phyloP scores from a whole-genome alignment of 2,797 vertebrate genomes.

The Xenops minutus region DNA sequence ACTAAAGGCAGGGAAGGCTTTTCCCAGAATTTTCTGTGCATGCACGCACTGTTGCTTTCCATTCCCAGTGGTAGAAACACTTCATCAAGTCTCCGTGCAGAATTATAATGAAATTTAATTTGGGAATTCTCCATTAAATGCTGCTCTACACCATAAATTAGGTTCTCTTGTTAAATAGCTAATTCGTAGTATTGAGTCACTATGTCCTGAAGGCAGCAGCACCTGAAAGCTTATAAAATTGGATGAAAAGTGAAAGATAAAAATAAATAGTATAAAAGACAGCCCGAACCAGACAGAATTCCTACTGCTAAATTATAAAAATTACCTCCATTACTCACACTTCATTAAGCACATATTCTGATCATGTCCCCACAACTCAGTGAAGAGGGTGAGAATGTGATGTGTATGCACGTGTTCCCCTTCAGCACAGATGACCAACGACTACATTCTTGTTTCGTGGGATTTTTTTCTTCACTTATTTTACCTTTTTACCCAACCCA shows the following conservation, averaged over 20 bases:
- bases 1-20: neutral
- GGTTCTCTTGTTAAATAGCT: conserved; percentile 44
- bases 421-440: neutral
- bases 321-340: conserved; percentile 15
- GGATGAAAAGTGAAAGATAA: conserved; percentile 5
- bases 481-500: accelerated
- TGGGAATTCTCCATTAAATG: conserved; percentile 56
- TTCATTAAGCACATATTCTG: neutral
- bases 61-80: conserved; percentile 7
- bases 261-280: conserved; percentile 23
- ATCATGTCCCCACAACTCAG: neutral
- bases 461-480: neutral
- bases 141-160: conserved; percentile 20
- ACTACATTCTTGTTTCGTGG: neutral
- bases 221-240: conserved; percentile 42
- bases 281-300: neutral
- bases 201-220: conserved; percentile 43
- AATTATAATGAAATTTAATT: conserved; percentile 50
- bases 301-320: neutral
- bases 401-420: too few species aligned
- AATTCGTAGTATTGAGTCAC: conserved; percentile 27
- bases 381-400: neutral
- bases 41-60: neutral
- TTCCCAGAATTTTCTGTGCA: neutral
- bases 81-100: neutral